A percentile compares a stretch with the other conserved stretches of the same genome.
These are phyloP conservation scores for Magallana nippona DNA, from an alignment of 2,888 invertebrate genomes.

Conservation along the genomic window DNA sequence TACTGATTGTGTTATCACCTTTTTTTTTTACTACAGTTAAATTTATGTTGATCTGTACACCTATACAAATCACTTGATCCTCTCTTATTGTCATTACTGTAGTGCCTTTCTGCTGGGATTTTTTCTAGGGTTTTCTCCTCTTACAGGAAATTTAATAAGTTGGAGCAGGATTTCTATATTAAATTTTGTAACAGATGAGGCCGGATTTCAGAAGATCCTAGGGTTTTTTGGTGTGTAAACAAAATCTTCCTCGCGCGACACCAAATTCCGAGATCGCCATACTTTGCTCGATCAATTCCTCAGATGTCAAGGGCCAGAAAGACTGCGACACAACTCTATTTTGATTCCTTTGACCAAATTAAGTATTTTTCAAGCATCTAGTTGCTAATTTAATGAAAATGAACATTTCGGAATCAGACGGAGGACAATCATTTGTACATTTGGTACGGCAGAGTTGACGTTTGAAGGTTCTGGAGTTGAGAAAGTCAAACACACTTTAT, in stretches of 20 bases:
- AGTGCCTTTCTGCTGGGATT: too few species aligned
- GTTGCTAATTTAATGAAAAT: conserved; percentile 31
- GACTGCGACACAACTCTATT: conserved; percentile 11
- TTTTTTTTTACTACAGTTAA: too few species aligned
- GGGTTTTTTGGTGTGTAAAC: conserved; percentile 13
- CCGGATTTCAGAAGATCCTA: conserved; percentile 16
- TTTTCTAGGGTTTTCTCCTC: too few species aligned
- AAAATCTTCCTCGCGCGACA: conserved; percentile 19
- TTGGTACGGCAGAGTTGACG: conserved; percentile 31
- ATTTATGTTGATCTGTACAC: too few species aligned
- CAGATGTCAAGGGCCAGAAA: neutral
- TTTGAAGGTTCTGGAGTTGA: conserved; percentile 14
- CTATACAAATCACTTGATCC: too few species aligned
- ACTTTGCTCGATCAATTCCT: conserved; percentile 13
- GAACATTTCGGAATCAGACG: conserved; percentile 12
- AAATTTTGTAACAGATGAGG: conserved; percentile 23
- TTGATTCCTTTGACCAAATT: conserved; percentile 9
- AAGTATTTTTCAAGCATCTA: conserved; percentile 34
- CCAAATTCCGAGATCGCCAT: neutral
- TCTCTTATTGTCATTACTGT: too few species aligned
- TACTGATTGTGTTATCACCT: too few species aligned
- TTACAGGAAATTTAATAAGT: neutral
- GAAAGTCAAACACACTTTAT: conserved; percentile 42
- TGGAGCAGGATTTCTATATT: neutral
- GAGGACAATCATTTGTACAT: conserved; percentile 38